These are phyloP conservation scores for Aradus depressus DNA, from an alignment of 2,888 invertebrate species.

Conservation along the genomic window DNA sequence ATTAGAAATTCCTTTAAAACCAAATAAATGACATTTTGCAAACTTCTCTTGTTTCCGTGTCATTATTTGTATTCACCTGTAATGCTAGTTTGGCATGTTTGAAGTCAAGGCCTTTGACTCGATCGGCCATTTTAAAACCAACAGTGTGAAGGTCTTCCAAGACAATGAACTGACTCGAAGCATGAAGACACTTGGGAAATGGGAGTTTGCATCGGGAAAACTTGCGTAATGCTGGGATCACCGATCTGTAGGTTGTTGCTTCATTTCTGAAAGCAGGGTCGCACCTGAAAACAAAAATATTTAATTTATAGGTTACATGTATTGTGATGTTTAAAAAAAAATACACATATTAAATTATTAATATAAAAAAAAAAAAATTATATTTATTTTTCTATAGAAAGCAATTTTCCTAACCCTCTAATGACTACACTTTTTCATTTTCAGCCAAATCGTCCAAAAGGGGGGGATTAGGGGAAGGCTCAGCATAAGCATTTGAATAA, in stretches of 20 bases:
- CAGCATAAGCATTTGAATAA: too few relatives aligned
- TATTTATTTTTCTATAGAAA: too few relatives aligned
- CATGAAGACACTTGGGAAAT: slow-evolving; percentile 29
- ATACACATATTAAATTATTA: too few relatives aligned
- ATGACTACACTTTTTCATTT: too few relatives aligned
- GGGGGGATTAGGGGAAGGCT: too few relatives aligned
- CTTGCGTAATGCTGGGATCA: slow-evolving; percentile 23
- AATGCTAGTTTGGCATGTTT: slow-evolving; percentile 29
- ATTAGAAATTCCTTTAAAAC: too few relatives aligned
- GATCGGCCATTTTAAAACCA: slow-evolving; percentile 31
- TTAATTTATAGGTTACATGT: too few relatives aligned
- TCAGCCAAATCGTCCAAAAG: too few relatives aligned
- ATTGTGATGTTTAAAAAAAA: too few relatives aligned
- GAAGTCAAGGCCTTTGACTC: slow-evolving; percentile 29
- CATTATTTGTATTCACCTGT: slow-evolving; percentile 23
- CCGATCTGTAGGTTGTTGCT: slow-evolving; percentile 24
- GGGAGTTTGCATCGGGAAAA: slow-evolving; percentile 22
- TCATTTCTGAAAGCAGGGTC: slow-evolving; percentile 30
- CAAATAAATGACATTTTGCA: too few relatives aligned
- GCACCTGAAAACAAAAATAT: slow-evolving; percentile 18
- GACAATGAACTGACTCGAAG: slow-evolving; percentile 29
- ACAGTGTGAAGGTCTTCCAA: slow-evolving; percentile 29
- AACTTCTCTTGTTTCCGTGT: not conserved
- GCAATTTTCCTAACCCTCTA: too few relatives aligned
- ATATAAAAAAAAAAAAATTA: too few relatives aligned